Evolutionary conservation across 1,140 invertebrate genomes (phyloP).

Genomic region (Bombus pyrosoma): DNA sequence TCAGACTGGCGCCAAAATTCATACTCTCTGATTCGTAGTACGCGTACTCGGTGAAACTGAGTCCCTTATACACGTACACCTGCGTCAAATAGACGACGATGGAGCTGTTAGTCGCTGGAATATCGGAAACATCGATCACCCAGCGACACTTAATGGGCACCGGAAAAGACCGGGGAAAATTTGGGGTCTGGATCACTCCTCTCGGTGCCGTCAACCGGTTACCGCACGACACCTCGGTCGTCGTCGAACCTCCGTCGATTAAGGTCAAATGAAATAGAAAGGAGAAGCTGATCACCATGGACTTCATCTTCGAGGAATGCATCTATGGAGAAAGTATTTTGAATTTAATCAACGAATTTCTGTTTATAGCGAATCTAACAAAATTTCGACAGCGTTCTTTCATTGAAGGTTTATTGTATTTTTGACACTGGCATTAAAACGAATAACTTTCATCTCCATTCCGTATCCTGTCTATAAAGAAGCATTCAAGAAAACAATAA

Average conservation of each 20-base stretch:
- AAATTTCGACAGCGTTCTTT: neutral
- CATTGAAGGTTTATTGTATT: neutral
- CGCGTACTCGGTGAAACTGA: conserved; percentile 92
- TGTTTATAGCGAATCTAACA: too few species aligned
- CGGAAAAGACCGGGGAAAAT: conserved; percentile 90
- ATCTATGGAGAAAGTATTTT: neutral
- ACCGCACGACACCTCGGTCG: conserved; percentile 81
- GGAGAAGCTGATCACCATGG: neutral
- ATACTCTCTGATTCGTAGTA: conserved; percentile 88
- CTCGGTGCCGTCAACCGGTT: conserved; percentile 84
- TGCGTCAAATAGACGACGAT: conserved; percentile 95
- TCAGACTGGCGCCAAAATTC: conserved; percentile 85
- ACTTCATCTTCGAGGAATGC: conserved; percentile 37
- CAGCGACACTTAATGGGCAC: conserved; percentile 93
- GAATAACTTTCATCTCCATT: neutral
- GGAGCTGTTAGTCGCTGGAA: conserved; percentile 81
- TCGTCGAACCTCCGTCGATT: neutral
- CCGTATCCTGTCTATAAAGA: neutral
- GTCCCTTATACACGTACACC: conserved; percentile 90
- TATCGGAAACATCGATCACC: conserved; percentile 91
- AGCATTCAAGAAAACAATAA: too few species aligned
- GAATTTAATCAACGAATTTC: too few species aligned
- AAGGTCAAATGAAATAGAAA: conserved; percentile 10
- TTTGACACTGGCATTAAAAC: neutral
- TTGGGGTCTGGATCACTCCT: conserved; percentile 90